Conservation (phyloP, 53 echinoderm and acorn worm genomes). For the Paracentrotus lividus region DNA sequence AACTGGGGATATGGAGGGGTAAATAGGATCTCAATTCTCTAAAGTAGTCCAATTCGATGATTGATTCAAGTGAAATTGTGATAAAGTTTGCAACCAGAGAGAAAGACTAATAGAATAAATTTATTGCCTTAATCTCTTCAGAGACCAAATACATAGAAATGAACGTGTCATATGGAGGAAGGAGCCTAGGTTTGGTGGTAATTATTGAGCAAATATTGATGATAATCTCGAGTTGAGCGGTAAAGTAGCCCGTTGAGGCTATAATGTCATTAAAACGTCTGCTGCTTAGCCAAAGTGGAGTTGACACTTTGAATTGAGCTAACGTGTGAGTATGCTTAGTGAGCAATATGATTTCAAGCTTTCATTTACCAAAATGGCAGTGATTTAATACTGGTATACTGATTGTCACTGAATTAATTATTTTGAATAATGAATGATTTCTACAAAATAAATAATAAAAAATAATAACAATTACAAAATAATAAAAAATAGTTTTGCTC, state of each 20-base stretch:
- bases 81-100: neutral
- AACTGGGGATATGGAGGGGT: neutral
- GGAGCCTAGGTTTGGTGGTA: conserved; percentile 31
- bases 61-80: conserved; percentile 30
- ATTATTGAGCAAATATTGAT: conserved; percentile 71
- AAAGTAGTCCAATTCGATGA: neutral
- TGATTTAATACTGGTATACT: neutral
- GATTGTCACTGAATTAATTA: too few species aligned
- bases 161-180: neutral
- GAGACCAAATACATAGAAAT: neutral
- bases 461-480: too few species aligned
- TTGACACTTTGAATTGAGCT: conserved; percentile 21
- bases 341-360: too few species aligned
- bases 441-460: too few species aligned
- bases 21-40: neutral
- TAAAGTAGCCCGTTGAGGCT: conserved; percentile 59
- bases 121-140: conserved; percentile 42
- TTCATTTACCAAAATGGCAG: neutral
- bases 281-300: neutral
- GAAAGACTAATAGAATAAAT: conserved; percentile 50
- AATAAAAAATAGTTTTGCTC: too few species aligned
- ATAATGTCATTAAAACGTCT: conserved; percentile 58
- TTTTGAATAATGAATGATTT: too few species aligned
- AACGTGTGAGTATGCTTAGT: conserved; percentile 20
- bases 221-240: conserved; percentile 59